Evolutionary conservation across 2,888 invertebrate species (phyloP), one percentile per base, ranked within the genome.

Genomic region (Amblyteles armatorius): DNA sequence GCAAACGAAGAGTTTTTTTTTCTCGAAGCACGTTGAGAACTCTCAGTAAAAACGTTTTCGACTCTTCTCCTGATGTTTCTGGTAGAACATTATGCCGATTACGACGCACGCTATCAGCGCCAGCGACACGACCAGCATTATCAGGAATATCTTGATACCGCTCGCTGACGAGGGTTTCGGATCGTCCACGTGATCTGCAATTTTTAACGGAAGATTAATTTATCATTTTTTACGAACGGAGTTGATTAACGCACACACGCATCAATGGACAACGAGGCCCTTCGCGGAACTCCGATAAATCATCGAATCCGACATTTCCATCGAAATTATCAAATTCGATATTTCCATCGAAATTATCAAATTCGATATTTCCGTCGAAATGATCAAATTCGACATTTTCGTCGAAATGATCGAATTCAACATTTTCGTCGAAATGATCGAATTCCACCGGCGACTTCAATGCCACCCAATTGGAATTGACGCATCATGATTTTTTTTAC

Each of bases 1-100:
- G n/a, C 19, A 76, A 77, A 50, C 63, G 36, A 50, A 44, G 52
- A 44, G 13, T 74, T 65, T 77, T 67, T n/a, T 50, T n/a, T 22
- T 19, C 29, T 60, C 13, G 11, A 3, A 29, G 4, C 22, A 16
- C 5, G 1, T 1, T 33, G 60, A 60, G 26, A 36, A 36, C 22
- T 69, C 22, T 88, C 87, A 97, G 92, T 97, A 96, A 94, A 98
- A 97, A 90, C 99, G 96, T 94, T 99, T 99, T 90, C 98, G 95
- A 83, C 97, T 97, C 88, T 97, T 97, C 92, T 98, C 98, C 92
- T 98, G 97, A 84, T 97, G 96, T 92, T 99, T 99, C 93, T 98
- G 98, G 93, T 99, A 99, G 93, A 98, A 97, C 95, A 99, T 97
- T 85, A 99, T 97, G 40, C 97, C 98, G 78, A 99, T 96, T 3